Percentiles rank a stretch among this genome's conserved stretches.
phyloP scores from a whole-genome alignment of 2,113 vertebrate genomes.

The Malurus melanocephalus region DNA sequence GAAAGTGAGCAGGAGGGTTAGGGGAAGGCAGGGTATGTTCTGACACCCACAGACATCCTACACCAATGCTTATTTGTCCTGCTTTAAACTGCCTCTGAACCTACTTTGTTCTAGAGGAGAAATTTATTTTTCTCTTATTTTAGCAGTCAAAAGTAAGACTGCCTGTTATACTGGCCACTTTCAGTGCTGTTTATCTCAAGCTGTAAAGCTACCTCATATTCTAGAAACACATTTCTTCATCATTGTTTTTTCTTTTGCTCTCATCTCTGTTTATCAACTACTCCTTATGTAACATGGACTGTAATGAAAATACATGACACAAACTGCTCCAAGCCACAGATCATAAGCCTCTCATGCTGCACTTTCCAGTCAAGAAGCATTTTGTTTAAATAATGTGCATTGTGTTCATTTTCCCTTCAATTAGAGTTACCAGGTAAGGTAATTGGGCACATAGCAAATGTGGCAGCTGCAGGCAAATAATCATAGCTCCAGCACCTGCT shows the following conservation, averaged over 20 bases:
- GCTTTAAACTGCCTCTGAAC: background rate
- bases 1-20: background rate
- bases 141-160: background rate
- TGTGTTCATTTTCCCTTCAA: conserved; percentile 18
- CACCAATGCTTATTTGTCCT: background rate
- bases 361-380: conserved; percentile 1
- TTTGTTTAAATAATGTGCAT: conserved; percentile 35
- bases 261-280: background rate
- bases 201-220: background rate
- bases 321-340: background rate
- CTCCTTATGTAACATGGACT: background rate
- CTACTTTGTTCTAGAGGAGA: background rate
- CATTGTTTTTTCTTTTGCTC: background rate
- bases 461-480: conserved; percentile 51
- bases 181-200: background rate
- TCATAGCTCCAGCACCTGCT: conserved; percentile 37
- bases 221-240: background rate
- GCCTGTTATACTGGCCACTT: background rate
- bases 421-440: conserved; percentile 39
- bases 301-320: conserved; percentile 12
- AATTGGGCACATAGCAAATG: conserved; percentile 47
- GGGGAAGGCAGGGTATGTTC: background rate
- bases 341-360: background rate
- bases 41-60: background rate
- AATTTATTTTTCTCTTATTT: background rate